Conservation (phyloP, 2,888 invertebrate species). For the Danaus chrysippus region DNA sequence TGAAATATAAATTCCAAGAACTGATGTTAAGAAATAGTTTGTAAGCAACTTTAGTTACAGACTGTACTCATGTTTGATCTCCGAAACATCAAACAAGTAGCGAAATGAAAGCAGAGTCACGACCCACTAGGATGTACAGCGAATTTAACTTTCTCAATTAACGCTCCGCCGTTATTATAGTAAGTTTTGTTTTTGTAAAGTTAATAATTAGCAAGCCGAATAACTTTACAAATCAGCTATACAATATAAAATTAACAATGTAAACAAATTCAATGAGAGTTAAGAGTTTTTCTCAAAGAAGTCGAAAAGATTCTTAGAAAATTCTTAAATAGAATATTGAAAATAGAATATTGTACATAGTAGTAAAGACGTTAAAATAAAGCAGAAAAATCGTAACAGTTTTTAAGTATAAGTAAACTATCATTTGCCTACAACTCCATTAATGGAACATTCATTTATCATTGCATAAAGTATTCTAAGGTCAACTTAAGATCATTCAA, state of each 20-base stretch:
- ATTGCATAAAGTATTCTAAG: neutral
- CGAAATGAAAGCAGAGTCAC: conserved; percentile 7
- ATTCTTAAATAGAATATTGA: neutral
- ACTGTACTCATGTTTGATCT: conserved; percentile 6
- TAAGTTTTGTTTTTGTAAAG: conserved; percentile 24
- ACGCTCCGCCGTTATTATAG: conserved; percentile 15
- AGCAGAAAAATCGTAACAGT: too few species aligned
- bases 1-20: too few species aligned
- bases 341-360: too few species aligned
- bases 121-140: conserved; percentile 9
- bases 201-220: conserved; percentile 24
- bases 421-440: too few species aligned
- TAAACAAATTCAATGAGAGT: neutral
- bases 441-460: too few species aligned
- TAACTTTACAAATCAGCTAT: conserved; percentile 6
- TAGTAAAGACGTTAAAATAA: too few species aligned
- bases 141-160: conserved; percentile 28
- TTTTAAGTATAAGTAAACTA: too few species aligned
- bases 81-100: conserved; percentile 5
- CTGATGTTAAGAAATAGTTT: neutral
- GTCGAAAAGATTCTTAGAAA: neutral
- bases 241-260: neutral
- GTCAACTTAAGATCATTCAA: neutral
- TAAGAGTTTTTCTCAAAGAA: too few species aligned
- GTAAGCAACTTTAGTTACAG: neutral